Evolutionary conservation across 1,140 invertebrate species (phyloP).

Genomic region (Philotrypesis tridentata): DNA sequence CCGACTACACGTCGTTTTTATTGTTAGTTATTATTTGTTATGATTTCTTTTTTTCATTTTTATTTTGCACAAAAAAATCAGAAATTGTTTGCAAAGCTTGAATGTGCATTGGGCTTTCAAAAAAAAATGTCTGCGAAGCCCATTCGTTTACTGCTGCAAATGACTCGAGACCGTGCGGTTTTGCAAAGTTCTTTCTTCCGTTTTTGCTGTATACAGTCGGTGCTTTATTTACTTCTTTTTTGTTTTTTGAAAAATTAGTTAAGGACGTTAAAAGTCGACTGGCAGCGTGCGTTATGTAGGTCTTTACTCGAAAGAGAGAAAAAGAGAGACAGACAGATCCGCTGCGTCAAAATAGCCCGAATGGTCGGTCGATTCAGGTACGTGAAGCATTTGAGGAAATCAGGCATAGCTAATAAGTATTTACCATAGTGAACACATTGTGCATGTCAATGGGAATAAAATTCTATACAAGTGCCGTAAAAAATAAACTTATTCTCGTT

Average conservation of each 20-base stretch:
- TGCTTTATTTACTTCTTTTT: background rate
- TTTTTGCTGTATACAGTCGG: constrained; percentile 27
- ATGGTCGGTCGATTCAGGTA: constrained; percentile 74
- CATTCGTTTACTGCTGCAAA: background rate
- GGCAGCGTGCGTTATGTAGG: constrained; percentile 7
- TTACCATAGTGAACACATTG: constrained; percentile 74
- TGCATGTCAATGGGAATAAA: constrained; percentile 76
- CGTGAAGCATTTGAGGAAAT: constrained; percentile 73
- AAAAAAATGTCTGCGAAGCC: constrained; percentile 32
- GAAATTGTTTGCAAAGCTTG: constrained; percentile 27
- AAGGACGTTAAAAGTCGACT: constrained; percentile 17
- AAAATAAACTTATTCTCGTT: constrained; percentile 78
- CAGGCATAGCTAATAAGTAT: constrained; percentile 73
- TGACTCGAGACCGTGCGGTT: background rate
- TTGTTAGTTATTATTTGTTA: no score
- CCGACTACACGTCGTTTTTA: constrained; percentile 1
- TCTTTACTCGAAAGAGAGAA: background rate
- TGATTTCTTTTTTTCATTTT: background rate
- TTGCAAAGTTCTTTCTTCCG: constrained; percentile 41
- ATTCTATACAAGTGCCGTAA: constrained; percentile 81
- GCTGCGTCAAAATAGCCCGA: constrained; percentile 66
- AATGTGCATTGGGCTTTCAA: background rate
- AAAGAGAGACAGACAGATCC: constrained; percentile 40
- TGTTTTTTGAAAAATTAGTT: constrained; percentile 18
- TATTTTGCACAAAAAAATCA: constrained; percentile 32